Evolutionary conservation across 1,140 invertebrate genomes (phyloP).

Genomic region (Drosophila carrolli): DNA sequence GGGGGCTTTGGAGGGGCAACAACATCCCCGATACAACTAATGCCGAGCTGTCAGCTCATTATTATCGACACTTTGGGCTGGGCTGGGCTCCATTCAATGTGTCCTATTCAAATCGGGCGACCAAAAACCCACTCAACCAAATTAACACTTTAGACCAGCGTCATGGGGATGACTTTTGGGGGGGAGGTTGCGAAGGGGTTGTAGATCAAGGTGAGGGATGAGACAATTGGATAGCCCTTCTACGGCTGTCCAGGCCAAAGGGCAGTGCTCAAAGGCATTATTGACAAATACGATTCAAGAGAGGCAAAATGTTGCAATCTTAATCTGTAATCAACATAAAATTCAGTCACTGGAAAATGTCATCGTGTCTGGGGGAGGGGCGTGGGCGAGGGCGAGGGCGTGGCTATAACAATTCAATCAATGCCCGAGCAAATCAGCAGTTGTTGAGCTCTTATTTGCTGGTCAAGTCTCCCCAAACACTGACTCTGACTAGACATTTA

Average conservation of each 20-base stretch:
- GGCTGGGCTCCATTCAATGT: conserved; percentile 23
- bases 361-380: conserved; percentile 46
- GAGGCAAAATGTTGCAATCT: conserved; percentile 79
- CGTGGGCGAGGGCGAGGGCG: background rate
- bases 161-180: conserved; percentile 7
- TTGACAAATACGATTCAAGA: conserved; percentile 68
- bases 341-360: conserved; percentile 81
- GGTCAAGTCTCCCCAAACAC: conserved; percentile 12
- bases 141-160: conserved; percentile 69
- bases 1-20: conserved; percentile 1
- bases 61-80: conserved; percentile 69
- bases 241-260: conserved; percentile 32
- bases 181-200: background rate
- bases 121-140: conserved; percentile 81
- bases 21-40: conserved; percentile 71
- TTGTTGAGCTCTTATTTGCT: conserved; percentile 56
- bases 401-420: conserved; percentile 77
- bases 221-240: conserved; percentile 33
- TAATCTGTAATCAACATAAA: conserved; percentile 83
- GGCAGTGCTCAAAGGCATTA: conserved; percentile 73
- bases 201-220: conserved; percentile 5
- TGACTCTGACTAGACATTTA: conserved; percentile 35
- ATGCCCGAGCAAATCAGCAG: conserved; percentile 72
- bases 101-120: conserved; percentile 73
- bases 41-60: conserved; percentile 81